These are phyloP conservation scores for Thripadectes ignobilis DNA, from an alignment of 2,797 vertebrate species.

Conservation along the genomic window DNA sequence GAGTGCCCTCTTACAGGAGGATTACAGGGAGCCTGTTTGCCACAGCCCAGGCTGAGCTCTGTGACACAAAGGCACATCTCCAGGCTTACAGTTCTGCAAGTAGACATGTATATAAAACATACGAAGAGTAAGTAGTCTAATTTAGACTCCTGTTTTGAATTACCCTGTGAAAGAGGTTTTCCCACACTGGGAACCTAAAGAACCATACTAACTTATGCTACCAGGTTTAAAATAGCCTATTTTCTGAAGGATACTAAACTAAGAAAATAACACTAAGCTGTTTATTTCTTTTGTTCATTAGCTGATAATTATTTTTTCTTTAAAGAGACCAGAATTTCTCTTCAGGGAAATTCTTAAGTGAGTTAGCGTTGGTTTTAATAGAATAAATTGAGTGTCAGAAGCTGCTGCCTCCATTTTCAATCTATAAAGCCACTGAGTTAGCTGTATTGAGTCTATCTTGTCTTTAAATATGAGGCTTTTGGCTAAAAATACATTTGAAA, in stretches of 20 bases:
- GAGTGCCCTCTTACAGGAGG: background rate
- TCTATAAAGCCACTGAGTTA: background rate
- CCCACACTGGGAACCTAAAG: background rate
- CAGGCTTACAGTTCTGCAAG: background rate
- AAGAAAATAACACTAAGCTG: background rate
- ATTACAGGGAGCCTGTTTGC: background rate
- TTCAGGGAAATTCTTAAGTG: background rate
- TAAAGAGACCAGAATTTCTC: background rate
- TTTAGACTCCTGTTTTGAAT: background rate
- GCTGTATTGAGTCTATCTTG: background rate
- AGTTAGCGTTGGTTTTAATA: background rate
- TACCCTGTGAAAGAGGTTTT: background rate
- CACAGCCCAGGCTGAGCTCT: background rate
- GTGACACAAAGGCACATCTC: background rate
- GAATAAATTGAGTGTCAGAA: background rate
- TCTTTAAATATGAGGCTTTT: constrained; percentile 17
- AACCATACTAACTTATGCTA: background rate
- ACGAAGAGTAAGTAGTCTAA: background rate
- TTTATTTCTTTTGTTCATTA: background rate
- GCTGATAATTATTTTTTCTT: background rate
- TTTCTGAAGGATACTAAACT: background rate
- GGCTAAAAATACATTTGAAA: background rate
- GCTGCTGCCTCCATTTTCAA: background rate
- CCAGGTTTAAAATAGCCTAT: background rate
- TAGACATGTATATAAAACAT: background rate